A percentile compares a stretch with the other conserved stretches of the same genome.
phyloP scores from a whole-genome alignment of 2,797 vertebrate species.

The Takifugu rubripes region DNA sequence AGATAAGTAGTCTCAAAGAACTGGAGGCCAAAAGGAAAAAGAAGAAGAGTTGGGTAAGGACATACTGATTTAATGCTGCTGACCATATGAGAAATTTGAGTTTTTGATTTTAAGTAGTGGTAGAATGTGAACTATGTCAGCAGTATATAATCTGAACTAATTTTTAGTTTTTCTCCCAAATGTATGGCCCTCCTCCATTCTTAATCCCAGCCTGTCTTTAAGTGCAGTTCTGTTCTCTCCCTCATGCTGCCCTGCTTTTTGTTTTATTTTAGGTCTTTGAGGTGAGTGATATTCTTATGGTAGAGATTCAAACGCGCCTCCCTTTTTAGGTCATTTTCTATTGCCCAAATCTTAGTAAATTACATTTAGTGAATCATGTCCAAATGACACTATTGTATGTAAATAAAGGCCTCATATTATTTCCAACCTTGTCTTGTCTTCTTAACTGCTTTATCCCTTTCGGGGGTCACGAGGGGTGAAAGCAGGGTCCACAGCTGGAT shows the following conservation, averaged over 20 bases:
- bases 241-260: conserved; percentile 82
- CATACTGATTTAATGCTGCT: not conserved
- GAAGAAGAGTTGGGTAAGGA: conserved; percentile 96
- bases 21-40: conserved; percentile 97
- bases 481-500: too few species aligned
- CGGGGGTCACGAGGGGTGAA: too few species aligned
- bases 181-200: conserved; percentile 31
- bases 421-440: too few species aligned
- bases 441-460: too few species aligned
- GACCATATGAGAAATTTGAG: too few species aligned
- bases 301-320: conserved; percentile 22
- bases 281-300: conserved; percentile 78
- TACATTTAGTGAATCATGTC: not conserved
- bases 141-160: not conserved
- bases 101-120: not conserved
- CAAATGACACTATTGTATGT: too few species aligned
- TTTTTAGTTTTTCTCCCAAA: conserved; percentile 20
- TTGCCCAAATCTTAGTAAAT: conserved; percentile 6
- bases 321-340: conserved; percentile 27
- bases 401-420: too few species aligned
- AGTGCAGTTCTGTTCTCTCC: conserved; percentile 78
- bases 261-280: conserved; percentile 91
- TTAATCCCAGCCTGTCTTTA: conserved; percentile 51
- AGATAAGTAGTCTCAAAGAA: conserved; percentile 89
- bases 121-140: not conserved